A percentile compares a stretch with the other conserved stretches of the same genome.
These are phyloP conservation scores for Apotomis betuletana DNA, from an alignment of 2,888 invertebrate species.

Conservation along the genomic window DNA sequence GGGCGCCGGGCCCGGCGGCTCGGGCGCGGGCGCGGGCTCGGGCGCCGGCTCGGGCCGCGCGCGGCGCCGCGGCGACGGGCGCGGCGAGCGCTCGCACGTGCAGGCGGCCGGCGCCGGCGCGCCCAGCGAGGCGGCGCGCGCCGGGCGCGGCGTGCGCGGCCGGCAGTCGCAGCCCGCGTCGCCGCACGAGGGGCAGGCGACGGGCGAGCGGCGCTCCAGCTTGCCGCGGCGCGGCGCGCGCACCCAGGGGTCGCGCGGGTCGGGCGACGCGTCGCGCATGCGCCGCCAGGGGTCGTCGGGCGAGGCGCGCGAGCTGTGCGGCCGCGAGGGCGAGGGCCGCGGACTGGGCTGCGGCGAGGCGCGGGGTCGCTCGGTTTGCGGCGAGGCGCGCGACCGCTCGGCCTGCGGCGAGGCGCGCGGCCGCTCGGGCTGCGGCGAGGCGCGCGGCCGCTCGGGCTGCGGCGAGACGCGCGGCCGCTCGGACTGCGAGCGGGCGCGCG, in stretches of 20 bases:
- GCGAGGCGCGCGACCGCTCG: conserved; percentile 72
- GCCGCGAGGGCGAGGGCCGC: conserved; percentile 52
- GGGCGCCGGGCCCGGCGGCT: conserved; percentile 49
- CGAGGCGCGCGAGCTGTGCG: conserved; percentile 52
- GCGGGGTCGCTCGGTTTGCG: conserved; percentile 73
- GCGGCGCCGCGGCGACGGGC: conserved; percentile 50
- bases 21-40: conserved; percentile 50
- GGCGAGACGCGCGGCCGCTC: conserved; percentile 74
- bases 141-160: conserved; percentile 41
- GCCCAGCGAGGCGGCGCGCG: conserved; percentile 40
- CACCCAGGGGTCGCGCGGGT: conserved; percentile 32
- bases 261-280: conserved; percentile 64
- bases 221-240: conserved; percentile 44
- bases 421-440: conserved; percentile 51
- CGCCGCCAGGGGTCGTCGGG: conserved; percentile 70
- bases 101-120: conserved; percentile 51
- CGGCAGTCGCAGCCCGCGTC: conserved; percentile 50
- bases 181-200: conserved; percentile 60
- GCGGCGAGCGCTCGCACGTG: conserved; percentile 58
- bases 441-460: conserved; percentile 72
- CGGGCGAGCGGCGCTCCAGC: conserved; percentile 51
- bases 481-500: conserved; percentile 73
- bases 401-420: conserved; percentile 75
- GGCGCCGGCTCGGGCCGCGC: conserved; percentile 49
- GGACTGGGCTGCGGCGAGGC: conserved; percentile 11